Percentiles rank a stretch among this genome's conserved stretches.
These are phyloP conservation scores for Pygoscelis adeliae DNA, from an alignment of 2,113 vertebrate genomes.

Conservation along the genomic window DNA sequence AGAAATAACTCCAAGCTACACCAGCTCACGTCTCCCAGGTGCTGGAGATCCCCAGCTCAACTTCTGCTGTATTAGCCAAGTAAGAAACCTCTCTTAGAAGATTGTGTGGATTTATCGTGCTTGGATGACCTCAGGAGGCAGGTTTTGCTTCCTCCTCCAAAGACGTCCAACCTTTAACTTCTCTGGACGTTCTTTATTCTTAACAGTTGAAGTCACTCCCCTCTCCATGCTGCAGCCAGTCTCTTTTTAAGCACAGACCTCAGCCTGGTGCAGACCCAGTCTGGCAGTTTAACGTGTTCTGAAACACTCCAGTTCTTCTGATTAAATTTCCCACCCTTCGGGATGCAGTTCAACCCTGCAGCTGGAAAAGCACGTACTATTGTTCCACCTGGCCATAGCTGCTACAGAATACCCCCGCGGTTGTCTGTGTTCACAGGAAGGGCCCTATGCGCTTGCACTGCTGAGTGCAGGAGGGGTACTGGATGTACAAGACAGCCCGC, in stretches of 20 bases:
- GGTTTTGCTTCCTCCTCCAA: slow-evolving; percentile 25
- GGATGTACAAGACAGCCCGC: neutral
- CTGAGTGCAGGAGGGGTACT: neutral
- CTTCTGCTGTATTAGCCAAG: neutral
- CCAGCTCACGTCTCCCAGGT: neutral
- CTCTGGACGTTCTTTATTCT: neutral
- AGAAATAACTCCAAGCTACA: neutral
- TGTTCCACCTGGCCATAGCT: neutral
- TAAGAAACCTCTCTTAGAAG: neutral
- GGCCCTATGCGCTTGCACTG: neutral
- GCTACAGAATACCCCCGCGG: neutral
- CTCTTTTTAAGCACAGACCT: neutral
- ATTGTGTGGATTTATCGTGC: neutral
- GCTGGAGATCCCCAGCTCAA: neutral
- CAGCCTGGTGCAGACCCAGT: neutral
- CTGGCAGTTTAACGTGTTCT: neutral
- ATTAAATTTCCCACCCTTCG: neutral
- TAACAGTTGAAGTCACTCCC: neutral
- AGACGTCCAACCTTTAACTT: slow-evolving; percentile 19
- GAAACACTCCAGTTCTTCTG: neutral
- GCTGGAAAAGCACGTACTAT: neutral
- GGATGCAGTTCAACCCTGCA: neutral
- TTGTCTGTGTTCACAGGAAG: neutral
- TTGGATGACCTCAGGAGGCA: slow-evolving; percentile 16
- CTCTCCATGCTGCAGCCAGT: neutral